These are phyloP conservation scores for Aphyosemion australe DNA, from an alignment of 2,113 vertebrate species.

Conservation along the genomic window DNA sequence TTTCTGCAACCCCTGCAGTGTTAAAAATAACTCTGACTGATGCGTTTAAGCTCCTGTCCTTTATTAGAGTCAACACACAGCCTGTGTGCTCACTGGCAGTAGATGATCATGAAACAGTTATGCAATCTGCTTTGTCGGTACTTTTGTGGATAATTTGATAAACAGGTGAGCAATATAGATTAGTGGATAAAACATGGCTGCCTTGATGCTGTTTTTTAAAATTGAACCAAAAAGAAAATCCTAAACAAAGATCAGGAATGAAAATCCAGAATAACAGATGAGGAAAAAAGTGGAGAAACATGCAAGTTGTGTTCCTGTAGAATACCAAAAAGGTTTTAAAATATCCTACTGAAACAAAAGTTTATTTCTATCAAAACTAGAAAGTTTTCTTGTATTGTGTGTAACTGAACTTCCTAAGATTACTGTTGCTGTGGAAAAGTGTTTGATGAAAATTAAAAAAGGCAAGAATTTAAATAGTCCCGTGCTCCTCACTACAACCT, in stretches of 20 bases:
- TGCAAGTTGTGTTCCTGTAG: too few species aligned
- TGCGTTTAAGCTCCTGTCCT: constrained; percentile 3
- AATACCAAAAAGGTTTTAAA: too few species aligned
- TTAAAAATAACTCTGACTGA: neutral
- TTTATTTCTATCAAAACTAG: too few species aligned
- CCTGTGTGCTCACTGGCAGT: neutral
- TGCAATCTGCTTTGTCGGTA: neutral
- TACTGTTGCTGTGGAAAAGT: too few species aligned
- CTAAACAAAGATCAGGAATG: neutral
- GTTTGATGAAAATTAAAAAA: too few species aligned
- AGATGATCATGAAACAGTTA: neutral
- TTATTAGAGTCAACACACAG: neutral
- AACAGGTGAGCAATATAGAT: neutral
- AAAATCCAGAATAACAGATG: too few species aligned
- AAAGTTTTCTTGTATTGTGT: too few species aligned
- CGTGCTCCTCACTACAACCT: too few species aligned
- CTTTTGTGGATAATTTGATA: neutral
- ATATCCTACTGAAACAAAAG: too few species aligned
- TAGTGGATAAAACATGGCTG: neutral
- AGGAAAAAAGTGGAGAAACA: too few species aligned
- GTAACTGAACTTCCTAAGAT: too few species aligned
- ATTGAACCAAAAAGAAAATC: neutral
- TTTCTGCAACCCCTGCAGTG: neutral
- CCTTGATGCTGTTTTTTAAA: neutral
- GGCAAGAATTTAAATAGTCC: too few species aligned